Percentiles rank a stretch among this genome's conserved stretches.
phyloP scores from a whole-genome alignment of 2,797 vertebrate genomes.

The Kryptolebias ocellatus region DNA sequence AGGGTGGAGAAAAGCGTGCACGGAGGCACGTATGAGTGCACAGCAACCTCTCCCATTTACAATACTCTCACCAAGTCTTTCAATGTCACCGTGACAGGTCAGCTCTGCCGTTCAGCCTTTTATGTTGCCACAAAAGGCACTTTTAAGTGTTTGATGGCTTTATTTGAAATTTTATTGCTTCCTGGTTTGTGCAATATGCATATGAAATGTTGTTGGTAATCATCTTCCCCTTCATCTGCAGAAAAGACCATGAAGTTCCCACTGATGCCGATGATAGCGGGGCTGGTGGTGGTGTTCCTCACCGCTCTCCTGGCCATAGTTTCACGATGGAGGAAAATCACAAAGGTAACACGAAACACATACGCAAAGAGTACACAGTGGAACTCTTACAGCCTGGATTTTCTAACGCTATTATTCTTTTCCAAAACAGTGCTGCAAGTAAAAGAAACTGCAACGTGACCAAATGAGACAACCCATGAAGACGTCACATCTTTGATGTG shows the following conservation, averaged over 20 bases:
- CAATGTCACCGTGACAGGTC: conserved; percentile 85
- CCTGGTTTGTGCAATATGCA: background rate
- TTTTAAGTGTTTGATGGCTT: background rate
- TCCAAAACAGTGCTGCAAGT: conserved; percentile 78
- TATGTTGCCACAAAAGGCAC: conserved; percentile 1
- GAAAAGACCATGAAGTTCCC: conserved; percentile 81
- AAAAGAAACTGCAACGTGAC: conserved; percentile 13
- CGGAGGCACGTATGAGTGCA: conserved; percentile 83
- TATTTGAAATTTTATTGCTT: background rate
- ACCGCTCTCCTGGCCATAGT: conserved; percentile 83
- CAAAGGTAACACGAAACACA: conserved; percentile 64
- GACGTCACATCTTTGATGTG: background rate
- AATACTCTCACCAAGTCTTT: conserved; percentile 71
- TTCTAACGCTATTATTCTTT: conserved; percentile 32
- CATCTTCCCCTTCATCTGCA: conserved; percentile 56
- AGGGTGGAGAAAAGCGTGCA: conserved; percentile 73
- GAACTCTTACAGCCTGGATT: background rate
- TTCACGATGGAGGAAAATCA: conserved; percentile 81
- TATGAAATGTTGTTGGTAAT: conserved; percentile 11
- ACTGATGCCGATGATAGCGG: conserved; percentile 85
- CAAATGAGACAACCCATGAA: conserved; percentile 5
- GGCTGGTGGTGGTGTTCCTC: conserved; percentile 82
- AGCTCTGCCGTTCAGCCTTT: conserved; percentile 32
- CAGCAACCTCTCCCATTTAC: conserved; percentile 50
- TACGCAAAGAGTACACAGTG: background rate